Percentiles rank a stretch among this genome's conserved stretches.
Conservation (phyloP, 2,113 vertebrate species). For the Scomber japonicus region DNA sequence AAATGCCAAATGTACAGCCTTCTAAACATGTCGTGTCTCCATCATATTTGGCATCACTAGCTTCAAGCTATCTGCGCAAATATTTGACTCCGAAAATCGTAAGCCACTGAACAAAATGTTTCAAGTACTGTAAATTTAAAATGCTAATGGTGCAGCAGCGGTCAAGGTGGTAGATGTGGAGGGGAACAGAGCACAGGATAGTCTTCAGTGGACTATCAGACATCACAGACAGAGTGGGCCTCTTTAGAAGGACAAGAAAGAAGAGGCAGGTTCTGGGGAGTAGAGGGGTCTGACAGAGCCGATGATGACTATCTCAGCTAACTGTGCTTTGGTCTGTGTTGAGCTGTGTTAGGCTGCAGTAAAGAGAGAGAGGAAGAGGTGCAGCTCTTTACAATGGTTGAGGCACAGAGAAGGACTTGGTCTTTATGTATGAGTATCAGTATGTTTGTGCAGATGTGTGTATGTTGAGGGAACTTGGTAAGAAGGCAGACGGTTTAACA, state of each 20-base stretch:
- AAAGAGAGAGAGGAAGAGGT: conserved; percentile 21
- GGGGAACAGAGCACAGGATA: background rate
- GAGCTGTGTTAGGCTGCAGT: background rate
- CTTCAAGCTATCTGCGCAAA: conserved; percentile 3
- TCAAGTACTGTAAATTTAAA: background rate
- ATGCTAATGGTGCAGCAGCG: background rate
- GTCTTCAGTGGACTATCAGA: conserved; percentile 13
- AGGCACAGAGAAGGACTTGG: conserved; percentile 57
- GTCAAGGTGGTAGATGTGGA: background rate
- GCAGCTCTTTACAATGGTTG: conserved; percentile 18
- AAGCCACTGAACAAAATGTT: conserved; percentile 3
- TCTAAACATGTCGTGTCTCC: background rate
- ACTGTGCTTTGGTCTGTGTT: conserved; percentile 4
- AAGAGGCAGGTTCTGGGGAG: background rate
- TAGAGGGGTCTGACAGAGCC: conserved; percentile 6
- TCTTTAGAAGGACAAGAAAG: background rate
- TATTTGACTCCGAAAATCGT: background rate
- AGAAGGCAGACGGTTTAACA: conserved; percentile 77
- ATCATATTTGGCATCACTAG: background rate
- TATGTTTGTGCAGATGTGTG: conserved; percentile 16
- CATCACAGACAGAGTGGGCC: background rate
- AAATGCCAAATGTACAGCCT: background rate
- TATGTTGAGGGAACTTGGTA: conserved; percentile 9
- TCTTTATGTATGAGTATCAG: conserved; percentile 11
- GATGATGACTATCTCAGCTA: conserved; percentile 21